Evolutionary conservation across 2,797 vertebrate species (phyloP).

Genomic region (Gallinago stenura): DNA sequence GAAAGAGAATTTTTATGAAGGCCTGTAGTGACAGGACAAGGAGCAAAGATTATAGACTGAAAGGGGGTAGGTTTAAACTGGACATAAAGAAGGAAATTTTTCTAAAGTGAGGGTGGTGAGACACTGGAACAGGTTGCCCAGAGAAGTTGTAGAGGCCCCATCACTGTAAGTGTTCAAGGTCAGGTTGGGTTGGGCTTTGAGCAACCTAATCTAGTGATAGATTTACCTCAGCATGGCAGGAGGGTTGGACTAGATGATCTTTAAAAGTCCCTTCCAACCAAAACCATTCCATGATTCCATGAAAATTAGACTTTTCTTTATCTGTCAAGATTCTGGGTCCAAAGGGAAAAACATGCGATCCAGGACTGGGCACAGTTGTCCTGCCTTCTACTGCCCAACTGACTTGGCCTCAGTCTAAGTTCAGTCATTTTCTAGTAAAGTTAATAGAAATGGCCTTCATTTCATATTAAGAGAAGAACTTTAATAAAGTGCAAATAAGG

Average conservation of each 20-base stretch:
- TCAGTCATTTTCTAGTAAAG: background rate
- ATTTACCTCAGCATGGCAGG: background rate
- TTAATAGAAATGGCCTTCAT: background rate
- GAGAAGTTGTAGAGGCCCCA: background rate
- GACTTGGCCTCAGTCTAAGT: background rate
- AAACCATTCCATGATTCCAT: background rate
- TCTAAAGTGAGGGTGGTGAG: background rate
- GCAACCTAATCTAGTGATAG: background rate
- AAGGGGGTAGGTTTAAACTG: background rate
- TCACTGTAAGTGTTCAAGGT: background rate
- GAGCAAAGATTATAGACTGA: background rate
- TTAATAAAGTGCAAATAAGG: background rate
- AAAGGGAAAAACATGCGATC: background rate
- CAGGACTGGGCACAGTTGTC: background rate
- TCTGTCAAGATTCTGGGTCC: background rate
- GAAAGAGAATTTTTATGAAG: background rate
- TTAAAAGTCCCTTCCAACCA: background rate
- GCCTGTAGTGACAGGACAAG: background rate
- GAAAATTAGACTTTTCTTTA: background rate
- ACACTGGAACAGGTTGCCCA: background rate
- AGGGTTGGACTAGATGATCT: background rate
- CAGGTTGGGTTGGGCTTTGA: background rate
- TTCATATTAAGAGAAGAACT: background rate
- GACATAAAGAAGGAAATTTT: background rate
- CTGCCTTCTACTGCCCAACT: background rate